phyloP scores from a whole-genome alignment of 1,140 invertebrate genomes.

The Ceratosolen fusciceps region DNA sequence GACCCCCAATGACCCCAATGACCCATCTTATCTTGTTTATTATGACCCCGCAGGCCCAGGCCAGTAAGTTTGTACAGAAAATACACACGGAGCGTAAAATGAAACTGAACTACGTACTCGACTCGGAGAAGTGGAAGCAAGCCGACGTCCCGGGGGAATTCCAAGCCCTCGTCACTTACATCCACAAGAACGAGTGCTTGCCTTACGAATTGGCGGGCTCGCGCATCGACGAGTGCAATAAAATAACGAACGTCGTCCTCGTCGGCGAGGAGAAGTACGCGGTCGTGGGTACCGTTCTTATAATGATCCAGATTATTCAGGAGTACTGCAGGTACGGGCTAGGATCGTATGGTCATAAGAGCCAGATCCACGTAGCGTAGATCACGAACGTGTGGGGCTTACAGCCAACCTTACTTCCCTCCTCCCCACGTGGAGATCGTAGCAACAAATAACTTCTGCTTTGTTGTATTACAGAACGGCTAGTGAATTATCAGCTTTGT shows the following conservation, averaged over 20 bases:
- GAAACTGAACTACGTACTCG: slow-evolving; percentile 87
- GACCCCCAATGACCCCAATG: too few species aligned
- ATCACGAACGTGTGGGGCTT: too few species aligned
- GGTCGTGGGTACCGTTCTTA: slow-evolving; percentile 87
- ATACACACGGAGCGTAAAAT: slow-evolving; percentile 92
- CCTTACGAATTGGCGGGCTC: slow-evolving; percentile 61
- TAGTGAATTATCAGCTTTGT: slow-evolving; percentile 76
- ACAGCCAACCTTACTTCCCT: too few species aligned
- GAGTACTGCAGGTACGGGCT: slow-evolving; percentile 94
- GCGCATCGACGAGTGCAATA: slow-evolving; percentile 62
- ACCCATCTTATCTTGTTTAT: too few species aligned
- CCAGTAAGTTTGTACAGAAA: slow-evolving; percentile 90
- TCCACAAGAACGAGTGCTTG: slow-evolving; percentile 70
- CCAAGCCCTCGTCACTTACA: slow-evolving; percentile 80
- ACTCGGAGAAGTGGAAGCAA: slow-evolving; percentile 93
- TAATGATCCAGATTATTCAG: slow-evolving; percentile 88
- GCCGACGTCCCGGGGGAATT: slow-evolving; percentile 92
- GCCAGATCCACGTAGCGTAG: too few species aligned
- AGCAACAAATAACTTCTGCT: slow-evolving; percentile 2
- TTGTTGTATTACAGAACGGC: slow-evolving; percentile 58
- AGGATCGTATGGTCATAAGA: too few species aligned
- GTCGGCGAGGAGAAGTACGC: slow-evolving; percentile 88
- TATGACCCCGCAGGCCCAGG: slow-evolving; percentile 73
- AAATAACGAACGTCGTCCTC: slow-evolving; percentile 71
- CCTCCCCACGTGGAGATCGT: too few species aligned